These are phyloP conservation scores for Bradypodion ventrale DNA, from an alignment of 2,797 vertebrate species.

Conservation along the genomic window DNA sequence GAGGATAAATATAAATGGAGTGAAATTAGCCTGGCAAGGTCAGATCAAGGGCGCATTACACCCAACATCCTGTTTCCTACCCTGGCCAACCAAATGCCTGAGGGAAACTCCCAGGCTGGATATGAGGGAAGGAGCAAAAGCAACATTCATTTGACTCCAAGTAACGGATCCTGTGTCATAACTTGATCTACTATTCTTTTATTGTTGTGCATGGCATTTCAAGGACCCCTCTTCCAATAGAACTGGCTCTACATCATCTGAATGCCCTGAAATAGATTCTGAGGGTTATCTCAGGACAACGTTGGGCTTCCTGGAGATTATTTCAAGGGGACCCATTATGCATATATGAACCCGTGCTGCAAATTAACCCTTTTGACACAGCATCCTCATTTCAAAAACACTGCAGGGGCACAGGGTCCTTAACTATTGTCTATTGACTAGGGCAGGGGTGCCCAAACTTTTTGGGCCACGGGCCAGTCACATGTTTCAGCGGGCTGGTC, in stretches of 20 bases:
- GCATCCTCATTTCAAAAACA: neutral
- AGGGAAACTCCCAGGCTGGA: neutral
- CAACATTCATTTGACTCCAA: neutral
- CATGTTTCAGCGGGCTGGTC: too few species aligned
- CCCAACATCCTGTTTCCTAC: neutral
- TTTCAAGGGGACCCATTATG: neutral
- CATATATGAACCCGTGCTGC: neutral
- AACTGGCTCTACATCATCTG: neutral
- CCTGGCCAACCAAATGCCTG: neutral
- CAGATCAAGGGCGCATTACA: neutral
- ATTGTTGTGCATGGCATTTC: neutral
- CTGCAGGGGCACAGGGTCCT: neutral
- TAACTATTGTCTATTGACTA: neutral
- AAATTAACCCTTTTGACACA: neutral
- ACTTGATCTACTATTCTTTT: neutral
- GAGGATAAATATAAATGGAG: too few species aligned
- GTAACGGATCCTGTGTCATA: conserved; percentile 3
- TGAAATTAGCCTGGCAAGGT: neutral
- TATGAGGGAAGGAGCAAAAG: too few species aligned
- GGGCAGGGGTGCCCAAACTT: too few species aligned
- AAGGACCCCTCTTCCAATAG: neutral
- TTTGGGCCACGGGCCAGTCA: too few species aligned
- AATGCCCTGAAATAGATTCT: conserved; percentile 12
- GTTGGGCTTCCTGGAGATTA: conserved; percentile 15
- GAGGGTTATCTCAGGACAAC: conserved; percentile 18